Conservation (phyloP, 2,888 invertebrate genomes). For the Drosophila merina region DNA sequence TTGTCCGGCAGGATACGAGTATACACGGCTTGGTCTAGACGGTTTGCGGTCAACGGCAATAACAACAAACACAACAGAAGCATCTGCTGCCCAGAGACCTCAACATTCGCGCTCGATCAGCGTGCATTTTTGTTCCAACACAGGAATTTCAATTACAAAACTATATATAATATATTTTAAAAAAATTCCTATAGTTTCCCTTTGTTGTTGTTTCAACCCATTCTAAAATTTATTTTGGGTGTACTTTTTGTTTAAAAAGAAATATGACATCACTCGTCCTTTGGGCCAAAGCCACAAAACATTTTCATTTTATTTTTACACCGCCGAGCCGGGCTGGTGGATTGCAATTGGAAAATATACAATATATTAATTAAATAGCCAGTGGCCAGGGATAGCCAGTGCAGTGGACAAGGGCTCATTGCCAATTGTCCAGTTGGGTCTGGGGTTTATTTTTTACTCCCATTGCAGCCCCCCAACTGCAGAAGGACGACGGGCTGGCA, state of each 20-base stretch:
- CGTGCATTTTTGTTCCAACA: constrained; percentile 28
- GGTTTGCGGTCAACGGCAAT: constrained; percentile 37
- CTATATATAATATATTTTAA: background rate
- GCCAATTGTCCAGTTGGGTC: constrained; percentile 46
- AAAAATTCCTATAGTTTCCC: background rate
- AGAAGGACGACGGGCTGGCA: constrained; percentile 61
- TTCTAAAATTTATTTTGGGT: constrained; percentile 24
- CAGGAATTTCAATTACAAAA: no score
- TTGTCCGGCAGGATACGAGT: constrained; percentile 33
- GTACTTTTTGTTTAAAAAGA: constrained; percentile 47
- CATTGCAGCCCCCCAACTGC: constrained; percentile 2
- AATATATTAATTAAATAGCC: constrained; percentile 67
- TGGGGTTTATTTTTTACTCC: constrained; percentile 14
- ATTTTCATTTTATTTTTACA: constrained; percentile 69
- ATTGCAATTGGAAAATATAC: constrained; percentile 65
- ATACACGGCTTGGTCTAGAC: constrained; percentile 58
- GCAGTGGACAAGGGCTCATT: constrained; percentile 41
- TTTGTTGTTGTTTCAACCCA: background rate
- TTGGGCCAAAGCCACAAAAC: constrained; percentile 72
- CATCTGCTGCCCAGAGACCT: constrained; percentile 20
- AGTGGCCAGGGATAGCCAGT: constrained; percentile 35
- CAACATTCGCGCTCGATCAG: constrained; percentile 58
- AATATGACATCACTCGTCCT: constrained; percentile 71
- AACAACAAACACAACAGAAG: constrained; percentile 34
- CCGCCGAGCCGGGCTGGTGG: constrained; percentile 55